These are phyloP conservation scores for Zonitis immaculata DNA, from an alignment of 2,888 invertebrate genomes.

Conservation along the genomic window DNA sequence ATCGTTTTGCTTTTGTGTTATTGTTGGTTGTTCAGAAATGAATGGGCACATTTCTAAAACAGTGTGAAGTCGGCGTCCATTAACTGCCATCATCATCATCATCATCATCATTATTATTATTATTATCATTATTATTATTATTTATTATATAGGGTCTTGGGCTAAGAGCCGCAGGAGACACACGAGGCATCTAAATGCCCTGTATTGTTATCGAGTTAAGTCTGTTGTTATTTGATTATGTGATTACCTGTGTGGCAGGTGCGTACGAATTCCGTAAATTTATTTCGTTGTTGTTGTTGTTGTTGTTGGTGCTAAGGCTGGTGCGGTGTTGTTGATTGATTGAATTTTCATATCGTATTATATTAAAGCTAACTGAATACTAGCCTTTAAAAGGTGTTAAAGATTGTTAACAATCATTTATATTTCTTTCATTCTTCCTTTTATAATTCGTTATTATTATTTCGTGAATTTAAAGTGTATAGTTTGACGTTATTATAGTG, in stretches of 20 bases:
- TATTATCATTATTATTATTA: no score
- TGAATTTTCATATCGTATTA: slow-evolving; percentile 30
- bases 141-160: no score
- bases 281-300: no score
- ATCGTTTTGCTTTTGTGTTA: no score
- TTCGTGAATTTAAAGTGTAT: not conserved
- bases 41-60: slow-evolving; percentile 50
- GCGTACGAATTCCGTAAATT: slow-evolving; percentile 42
- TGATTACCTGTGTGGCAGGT: slow-evolving; percentile 45
- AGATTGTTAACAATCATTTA: slow-evolving; percentile 28
- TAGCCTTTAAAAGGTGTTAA: slow-evolving; percentile 36
- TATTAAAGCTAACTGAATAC: slow-evolving; percentile 22
- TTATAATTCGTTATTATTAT: not conserved
- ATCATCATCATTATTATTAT: no score
- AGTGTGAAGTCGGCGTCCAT: slow-evolving; percentile 48
- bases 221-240: slow-evolving; percentile 46
- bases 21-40: no score
- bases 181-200: slow-evolving; percentile 38
- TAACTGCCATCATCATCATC: slow-evolving; percentile 40
- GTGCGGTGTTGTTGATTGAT: slow-evolving; percentile 39
- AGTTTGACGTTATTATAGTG: no score
- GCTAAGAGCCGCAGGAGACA: slow-evolving; percentile 29
- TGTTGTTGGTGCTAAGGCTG: no score
- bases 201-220: slow-evolving; percentile 48
- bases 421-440: slow-evolving; percentile 6